Conservation (phyloP, 1,140 invertebrate species). For the Scaptomyza montana region DNA sequence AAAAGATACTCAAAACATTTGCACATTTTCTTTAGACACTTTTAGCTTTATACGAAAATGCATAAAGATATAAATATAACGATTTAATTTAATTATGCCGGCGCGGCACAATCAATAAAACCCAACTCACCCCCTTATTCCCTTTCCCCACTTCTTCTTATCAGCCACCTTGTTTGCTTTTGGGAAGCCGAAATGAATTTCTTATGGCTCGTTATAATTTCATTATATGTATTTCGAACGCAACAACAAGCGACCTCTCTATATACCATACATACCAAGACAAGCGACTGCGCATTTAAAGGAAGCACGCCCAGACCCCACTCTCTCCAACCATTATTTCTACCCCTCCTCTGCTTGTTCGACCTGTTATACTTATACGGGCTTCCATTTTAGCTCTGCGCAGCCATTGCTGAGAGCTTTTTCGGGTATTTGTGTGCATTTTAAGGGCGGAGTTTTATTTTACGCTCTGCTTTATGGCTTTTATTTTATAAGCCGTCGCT, state of each 20-base stretch:
- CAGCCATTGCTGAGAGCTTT: constrained; percentile 72
- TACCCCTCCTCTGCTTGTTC: not conserved
- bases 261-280: constrained; percentile 42
- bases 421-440: constrained; percentile 8
- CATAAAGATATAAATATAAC: constrained; percentile 1
- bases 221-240: constrained; percentile 63
- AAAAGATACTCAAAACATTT: not conserved
- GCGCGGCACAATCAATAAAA: constrained; percentile 54
- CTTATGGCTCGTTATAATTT: constrained; percentile 82
- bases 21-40: not conserved
- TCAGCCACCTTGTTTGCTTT: not conserved
- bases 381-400: constrained; percentile 70
- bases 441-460: constrained; percentile 71
- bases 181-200: constrained; percentile 70
- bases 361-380: constrained; percentile 16
- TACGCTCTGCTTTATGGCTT: constrained; percentile 23
- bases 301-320: constrained; percentile 42
- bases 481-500: constrained; percentile 26
- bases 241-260: constrained; percentile 51
- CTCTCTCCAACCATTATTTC: not conserved
- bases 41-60: constrained; percentile 47
- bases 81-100: constrained; percentile 73
- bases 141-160: not conserved
- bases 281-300: constrained; percentile 79
- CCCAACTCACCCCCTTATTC: constrained; percentile 8